phyloP scores from a whole-genome alignment of 1,140 invertebrate genomes.

The Ditylenchus dipsaci region DNA sequence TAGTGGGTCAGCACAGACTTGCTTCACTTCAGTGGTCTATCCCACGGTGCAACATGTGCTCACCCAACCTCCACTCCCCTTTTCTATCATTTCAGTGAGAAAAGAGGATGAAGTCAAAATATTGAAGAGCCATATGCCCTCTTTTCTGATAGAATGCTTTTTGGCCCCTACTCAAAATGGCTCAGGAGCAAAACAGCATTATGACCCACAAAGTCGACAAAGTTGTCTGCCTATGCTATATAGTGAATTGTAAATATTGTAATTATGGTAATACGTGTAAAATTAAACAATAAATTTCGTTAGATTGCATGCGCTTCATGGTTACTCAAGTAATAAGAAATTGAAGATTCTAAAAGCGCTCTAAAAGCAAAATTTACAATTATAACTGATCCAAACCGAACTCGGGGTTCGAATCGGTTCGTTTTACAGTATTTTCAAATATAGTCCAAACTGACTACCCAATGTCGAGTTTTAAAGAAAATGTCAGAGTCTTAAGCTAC shows the following conservation, averaged over 20 bases:
- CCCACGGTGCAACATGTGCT: slow-evolving; percentile 11
- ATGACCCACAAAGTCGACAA: background rate
- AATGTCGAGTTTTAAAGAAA: too few species aligned
- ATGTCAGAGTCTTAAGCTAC: too few species aligned
- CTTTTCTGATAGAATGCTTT: slow-evolving; percentile 14
- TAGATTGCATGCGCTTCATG: too few species aligned
- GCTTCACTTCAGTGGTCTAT: slow-evolving; percentile 5
- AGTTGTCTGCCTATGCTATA: slow-evolving; percentile 5
- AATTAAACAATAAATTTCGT: too few species aligned
- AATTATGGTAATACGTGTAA: too few species aligned
- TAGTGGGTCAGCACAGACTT: background rate
- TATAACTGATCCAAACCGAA: too few species aligned
- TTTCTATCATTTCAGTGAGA: background rate
- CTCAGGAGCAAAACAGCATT: background rate
- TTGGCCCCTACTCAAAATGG: background rate
- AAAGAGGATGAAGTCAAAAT: slow-evolving; percentile 1
- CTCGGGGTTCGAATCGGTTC: too few species aligned
- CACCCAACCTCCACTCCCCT: background rate
- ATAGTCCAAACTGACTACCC: too few species aligned
- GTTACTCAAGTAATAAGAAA: too few species aligned
- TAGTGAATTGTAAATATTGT: background rate
- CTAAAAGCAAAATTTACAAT: too few species aligned
- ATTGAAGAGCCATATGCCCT: background rate
- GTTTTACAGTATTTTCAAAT: too few species aligned
- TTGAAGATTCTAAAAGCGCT: too few species aligned